These are phyloP conservation scores for Unio delphinus DNA, from an alignment of 2,888 invertebrate genomes.

Conservation along the genomic window DNA sequence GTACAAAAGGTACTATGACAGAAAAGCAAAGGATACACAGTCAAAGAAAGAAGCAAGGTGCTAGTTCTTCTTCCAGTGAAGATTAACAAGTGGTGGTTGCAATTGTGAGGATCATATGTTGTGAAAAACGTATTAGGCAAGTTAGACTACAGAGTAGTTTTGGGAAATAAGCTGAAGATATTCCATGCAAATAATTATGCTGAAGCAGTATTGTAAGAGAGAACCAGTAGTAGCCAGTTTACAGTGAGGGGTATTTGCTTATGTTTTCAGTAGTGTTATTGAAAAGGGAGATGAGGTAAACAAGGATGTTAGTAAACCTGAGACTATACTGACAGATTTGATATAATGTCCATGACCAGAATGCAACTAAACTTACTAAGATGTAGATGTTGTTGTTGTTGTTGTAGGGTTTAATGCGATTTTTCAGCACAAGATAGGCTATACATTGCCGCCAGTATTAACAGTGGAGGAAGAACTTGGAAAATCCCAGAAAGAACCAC, in stretches of 20 bases:
- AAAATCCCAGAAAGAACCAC: too few relatives aligned
- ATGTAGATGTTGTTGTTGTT: too few relatives aligned
- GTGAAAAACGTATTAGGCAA: constrained; percentile 14
- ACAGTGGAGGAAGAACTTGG: too few relatives aligned
- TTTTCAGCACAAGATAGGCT: too few relatives aligned
- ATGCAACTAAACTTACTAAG: too few relatives aligned
- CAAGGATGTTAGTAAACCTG: too few relatives aligned
- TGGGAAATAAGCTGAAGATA: constrained; percentile 13
- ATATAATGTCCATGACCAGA: too few relatives aligned
- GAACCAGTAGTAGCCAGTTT: not conserved
- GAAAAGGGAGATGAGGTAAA: not conserved
- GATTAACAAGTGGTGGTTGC: constrained; percentile 34
- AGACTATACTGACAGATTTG: too few relatives aligned
- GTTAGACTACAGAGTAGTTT: constrained; percentile 20
- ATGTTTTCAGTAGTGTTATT: not conserved
- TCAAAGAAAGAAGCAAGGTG: constrained; percentile 27
- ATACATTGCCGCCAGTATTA: too few relatives aligned
- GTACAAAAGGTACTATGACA: constrained; percentile 25
- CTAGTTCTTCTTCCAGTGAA: constrained; percentile 38
- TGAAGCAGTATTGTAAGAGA: constrained; percentile 18
- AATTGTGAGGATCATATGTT: constrained; percentile 29
- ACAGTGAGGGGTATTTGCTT: not conserved
- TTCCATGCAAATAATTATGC: constrained; percentile 22
- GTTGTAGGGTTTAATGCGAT: too few relatives aligned
- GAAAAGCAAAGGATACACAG: constrained; percentile 12